Evolutionary conservation across 2,888 invertebrate genomes (phyloP).

Genomic region (Ptychoptera contaminata): DNA sequence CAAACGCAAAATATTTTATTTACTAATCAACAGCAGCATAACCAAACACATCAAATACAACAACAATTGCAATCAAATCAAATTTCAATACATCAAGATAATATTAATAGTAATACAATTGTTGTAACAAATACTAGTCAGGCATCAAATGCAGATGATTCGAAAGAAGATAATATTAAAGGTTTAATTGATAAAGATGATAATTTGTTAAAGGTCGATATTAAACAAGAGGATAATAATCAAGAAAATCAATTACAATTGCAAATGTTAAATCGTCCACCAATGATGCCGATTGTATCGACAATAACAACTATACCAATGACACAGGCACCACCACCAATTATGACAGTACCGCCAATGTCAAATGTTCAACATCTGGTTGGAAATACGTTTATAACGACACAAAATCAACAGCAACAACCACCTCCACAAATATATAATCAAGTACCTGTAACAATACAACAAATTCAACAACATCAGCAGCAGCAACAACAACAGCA

Average conservation of each 20-base stretch:
- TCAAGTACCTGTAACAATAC: slow-evolving; percentile 13
- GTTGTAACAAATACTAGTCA: not conserved
- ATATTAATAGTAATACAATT: slow-evolving; percentile 1
- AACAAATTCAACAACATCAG: slow-evolving; percentile 8
- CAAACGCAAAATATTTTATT: slow-evolving; percentile 8
- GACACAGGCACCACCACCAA: slow-evolving; percentile 12
- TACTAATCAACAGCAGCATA: slow-evolving; percentile 9
- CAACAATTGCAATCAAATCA: slow-evolving; percentile 7
- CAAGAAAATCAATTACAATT: not conserved
- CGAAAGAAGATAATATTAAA: not conserved
- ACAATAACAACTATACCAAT: slow-evolving; percentile 8
- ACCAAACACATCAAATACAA: slow-evolving; percentile 9
- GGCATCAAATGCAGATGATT: not conserved
- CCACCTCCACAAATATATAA: slow-evolving; percentile 7
- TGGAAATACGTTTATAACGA: slow-evolving; percentile 11
- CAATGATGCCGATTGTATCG: slow-evolving; percentile 1
- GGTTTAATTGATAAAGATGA: not conserved
- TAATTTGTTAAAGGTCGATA: not conserved
- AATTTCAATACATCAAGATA: slow-evolving; percentile 6
- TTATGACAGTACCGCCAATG: slow-evolving; percentile 12
- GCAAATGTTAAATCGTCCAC: not conserved
- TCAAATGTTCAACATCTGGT: slow-evolving; percentile 13
- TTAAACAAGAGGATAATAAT: not conserved
- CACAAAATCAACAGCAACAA: slow-evolving; percentile 10
- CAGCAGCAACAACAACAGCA: no score